Evolutionary conservation across 1,140 invertebrate species (phyloP), one percentile per base, ranked within the genome.

Genomic region (Drosophila cardini): DNA sequence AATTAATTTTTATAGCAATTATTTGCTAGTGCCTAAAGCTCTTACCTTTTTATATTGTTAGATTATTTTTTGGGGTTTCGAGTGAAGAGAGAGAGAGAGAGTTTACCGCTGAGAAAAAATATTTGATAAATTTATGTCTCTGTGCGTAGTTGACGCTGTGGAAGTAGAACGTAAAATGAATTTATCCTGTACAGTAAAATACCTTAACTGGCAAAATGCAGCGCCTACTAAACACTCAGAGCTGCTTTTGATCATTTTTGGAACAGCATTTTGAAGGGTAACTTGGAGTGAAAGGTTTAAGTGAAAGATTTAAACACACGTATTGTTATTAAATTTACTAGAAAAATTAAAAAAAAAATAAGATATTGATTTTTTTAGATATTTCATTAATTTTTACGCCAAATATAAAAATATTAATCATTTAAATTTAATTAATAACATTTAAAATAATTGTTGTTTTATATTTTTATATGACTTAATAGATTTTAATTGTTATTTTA

Each of bases 101-200:
- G 34, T 45, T 34, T 45, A 48, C 8, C 32, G 58, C 21, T 61
- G 3, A 26, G 8, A 13, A 62, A 52, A 38, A 15, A 26, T 52
- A 30, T 26, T 50, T 52, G 18, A 15, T 15, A 34, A 38, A n/a
- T 61, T 43, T 69, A 10, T 34, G 32, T 53, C 32, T 73, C 34
- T 32, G 32, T 30, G 58, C 38, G 50, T 42, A 26, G 70, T 72
- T 67, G 57, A 56, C 65, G 42, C 65, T 55, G 18, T 74, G 50
- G 32, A 62, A 42, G 50, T 50, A 16, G 57, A 57, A 74, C 16
- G 3, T 16, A 13, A 62, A 70, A 56, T 70, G 57, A 68, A 32
- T 38, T 36, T 42, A 5, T 11, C 9, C 2, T 18, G 9, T 10
- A 30, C 9, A 55, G 40, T 15, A 30, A 15, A 53, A 36, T 18